Evolutionary conservation across 1,140 invertebrate species (phyloP).

Genomic region (Caerostris darwini): DNA sequence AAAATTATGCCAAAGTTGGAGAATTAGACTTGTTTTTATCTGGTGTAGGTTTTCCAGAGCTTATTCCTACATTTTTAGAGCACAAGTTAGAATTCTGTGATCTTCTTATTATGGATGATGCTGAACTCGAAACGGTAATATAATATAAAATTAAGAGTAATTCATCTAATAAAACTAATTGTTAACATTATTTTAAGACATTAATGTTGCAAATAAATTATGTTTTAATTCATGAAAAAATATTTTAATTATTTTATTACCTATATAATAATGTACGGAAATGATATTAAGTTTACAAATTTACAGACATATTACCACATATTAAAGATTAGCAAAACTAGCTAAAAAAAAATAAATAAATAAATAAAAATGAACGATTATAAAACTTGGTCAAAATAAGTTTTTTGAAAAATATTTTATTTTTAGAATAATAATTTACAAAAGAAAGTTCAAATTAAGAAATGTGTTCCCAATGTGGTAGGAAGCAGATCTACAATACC

Average conservation of each 20-base stretch:
- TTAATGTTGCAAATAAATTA: not conserved
- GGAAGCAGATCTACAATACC: too few relatives aligned
- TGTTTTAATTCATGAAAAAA: not conserved
- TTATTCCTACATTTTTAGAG: slow-evolving; percentile 81
- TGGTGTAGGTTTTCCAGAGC: slow-evolving; percentile 81
- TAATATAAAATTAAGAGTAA: not conserved
- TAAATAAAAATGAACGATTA: too few relatives aligned
- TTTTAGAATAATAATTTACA: too few relatives aligned
- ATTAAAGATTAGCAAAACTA: too few relatives aligned
- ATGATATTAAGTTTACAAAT: too few relatives aligned
- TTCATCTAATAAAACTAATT: not conserved
- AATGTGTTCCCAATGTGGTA: too few relatives aligned
- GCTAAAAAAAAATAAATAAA: too few relatives aligned
- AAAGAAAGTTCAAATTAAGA: too few relatives aligned
- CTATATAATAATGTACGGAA: too few relatives aligned
- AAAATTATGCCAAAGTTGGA: slow-evolving; percentile 52
- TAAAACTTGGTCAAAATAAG: too few relatives aligned
- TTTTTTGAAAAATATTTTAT: too few relatives aligned
- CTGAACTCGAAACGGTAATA: slow-evolving; percentile 82
- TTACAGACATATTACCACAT: too few relatives aligned
- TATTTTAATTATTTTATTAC: not conserved
- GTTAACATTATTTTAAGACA: not conserved
- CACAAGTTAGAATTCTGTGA: slow-evolving; percentile 81
- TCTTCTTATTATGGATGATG: slow-evolving; percentile 82
- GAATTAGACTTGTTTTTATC: slow-evolving; percentile 83